These are phyloP conservation scores for Holothuria leucospilota DNA, from an alignment of 53 echinoderm and acorn worm genomes.

Conservation along the genomic window DNA sequence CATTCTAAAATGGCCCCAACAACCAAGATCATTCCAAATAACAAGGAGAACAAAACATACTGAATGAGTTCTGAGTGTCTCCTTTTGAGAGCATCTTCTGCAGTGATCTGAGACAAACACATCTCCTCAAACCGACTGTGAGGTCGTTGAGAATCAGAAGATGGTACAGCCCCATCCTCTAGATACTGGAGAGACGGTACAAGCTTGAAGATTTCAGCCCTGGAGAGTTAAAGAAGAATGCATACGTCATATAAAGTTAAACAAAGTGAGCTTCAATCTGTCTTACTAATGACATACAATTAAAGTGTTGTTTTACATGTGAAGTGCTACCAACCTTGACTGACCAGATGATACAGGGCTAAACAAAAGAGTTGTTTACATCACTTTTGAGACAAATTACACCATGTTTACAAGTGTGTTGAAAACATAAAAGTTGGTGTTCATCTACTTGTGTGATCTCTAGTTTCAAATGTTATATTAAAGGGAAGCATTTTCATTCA, in stretches of 20 bases:
- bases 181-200: constrained; percentile 56
- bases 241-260: not conserved
- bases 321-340: no score
- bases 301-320: no score
- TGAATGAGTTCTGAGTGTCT: constrained; percentile 38
- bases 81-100: constrained; percentile 35
- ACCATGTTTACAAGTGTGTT: no score
- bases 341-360: no score
- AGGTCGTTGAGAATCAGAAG: not conserved
- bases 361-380: no score
- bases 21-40: not conserved
- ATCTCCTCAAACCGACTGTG: constrained; percentile 70
- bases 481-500: no score
- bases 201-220: constrained; percentile 32
- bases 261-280: not conserved
- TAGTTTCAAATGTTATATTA: no score
- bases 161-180: constrained; percentile 60
- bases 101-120: constrained; percentile 77
- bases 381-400: no score
- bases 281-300: not conserved
- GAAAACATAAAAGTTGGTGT: no score
- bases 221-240: not conserved
- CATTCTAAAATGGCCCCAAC: no score
- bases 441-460: no score
- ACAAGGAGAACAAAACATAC: not conserved